Base-by-base conservation (phyloP, 2,113 vertebrate genomes). In the Phylloscopus whistleri region DNA sequence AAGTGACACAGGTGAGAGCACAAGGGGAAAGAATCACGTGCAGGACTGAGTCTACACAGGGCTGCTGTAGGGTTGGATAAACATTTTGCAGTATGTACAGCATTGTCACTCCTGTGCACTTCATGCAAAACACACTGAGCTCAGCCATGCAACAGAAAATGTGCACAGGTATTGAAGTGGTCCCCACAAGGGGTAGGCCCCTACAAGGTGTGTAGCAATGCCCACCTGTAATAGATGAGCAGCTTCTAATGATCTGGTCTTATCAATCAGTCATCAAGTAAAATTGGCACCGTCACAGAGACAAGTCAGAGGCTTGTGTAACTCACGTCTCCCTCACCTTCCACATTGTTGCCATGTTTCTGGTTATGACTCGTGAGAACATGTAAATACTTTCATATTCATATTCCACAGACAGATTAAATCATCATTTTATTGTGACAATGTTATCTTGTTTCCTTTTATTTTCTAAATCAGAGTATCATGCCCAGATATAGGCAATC, bases 31-130 rank as follows among this genome's bases (percentile, higher is more conserved):
- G 41, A 62, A 76, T 81, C 56, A 67, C 1, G 0, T 27, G 30
- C 39, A 68, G 37, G 44, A 48, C 23, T 55, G 60, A 31, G 56
- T 87, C 52, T 46, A 15, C 37, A 31, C 28, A 46, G 70, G 26
- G 39, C 39, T 66, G 2, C 1, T 2, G 8, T 51, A 20, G 21
- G 41, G 14, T 2, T 72, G 37, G 28, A 48, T 43, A 85, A 89
- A 87, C 13, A n/a, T 60, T 89, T 92, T 87, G 5, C n/a, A 22
- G 11, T 7, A 44, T 69, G 31, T 52, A 28, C 28, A 31, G 18
- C 10, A 39, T 30, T 81, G 46, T 35, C 6, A 8, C 16, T 7
- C 82, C 30, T 0, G 0, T 3, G 1, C 8, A 3, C 13, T 56
- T 95, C 46, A 66, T 26, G 15, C 12, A 33, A 48, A 89, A 11